Percentiles rank a stretch among this genome's conserved stretches.
Conservation (phyloP, 2,888 invertebrate genomes). For the Cheilosia grossa region DNA sequence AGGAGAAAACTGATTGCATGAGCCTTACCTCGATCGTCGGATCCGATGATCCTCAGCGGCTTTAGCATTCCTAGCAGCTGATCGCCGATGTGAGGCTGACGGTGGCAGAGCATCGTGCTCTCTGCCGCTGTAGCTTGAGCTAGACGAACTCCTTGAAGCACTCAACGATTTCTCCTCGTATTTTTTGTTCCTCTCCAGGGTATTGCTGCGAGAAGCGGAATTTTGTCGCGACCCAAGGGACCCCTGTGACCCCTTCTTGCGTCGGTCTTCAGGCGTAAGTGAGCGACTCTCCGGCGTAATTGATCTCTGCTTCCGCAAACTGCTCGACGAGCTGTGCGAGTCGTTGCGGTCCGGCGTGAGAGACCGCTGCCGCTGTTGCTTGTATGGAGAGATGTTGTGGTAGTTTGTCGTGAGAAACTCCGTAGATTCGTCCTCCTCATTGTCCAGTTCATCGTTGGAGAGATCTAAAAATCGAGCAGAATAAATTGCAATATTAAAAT, state of each 20-base stretch:
- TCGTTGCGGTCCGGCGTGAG: constrained; percentile 82
- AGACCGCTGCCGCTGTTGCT: constrained; percentile 81
- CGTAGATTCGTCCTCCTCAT: constrained; percentile 83
- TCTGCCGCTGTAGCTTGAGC: constrained; percentile 82
- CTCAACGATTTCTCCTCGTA: constrained; percentile 80
- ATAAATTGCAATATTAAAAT: no score
- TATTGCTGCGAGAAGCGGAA: constrained; percentile 82
- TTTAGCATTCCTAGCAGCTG: constrained; percentile 79
- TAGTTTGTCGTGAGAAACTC: constrained; percentile 81
- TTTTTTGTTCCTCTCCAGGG: constrained; percentile 81
- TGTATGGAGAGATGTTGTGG: constrained; percentile 80
- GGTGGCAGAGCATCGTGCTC: constrained; percentile 71
- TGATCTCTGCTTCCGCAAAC: constrained; percentile 81
- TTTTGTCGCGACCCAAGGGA: constrained; percentile 81
- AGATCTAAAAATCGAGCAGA: constrained; percentile 81
- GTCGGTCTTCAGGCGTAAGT: constrained; percentile 82
- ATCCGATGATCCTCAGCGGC: constrained; percentile 82
- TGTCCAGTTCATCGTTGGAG: constrained; percentile 85
- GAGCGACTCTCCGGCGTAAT: constrained; percentile 83
- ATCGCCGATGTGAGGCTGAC: constrained; percentile 77
- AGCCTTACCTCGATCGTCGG: constrained; percentile 81
- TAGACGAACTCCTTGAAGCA: constrained; percentile 83
- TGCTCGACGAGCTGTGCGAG: constrained; percentile 82
- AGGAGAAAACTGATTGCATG: constrained; percentile 17
- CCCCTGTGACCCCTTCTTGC: constrained; percentile 80